Base-by-base conservation (phyloP, 1,140 invertebrate genomes). In the Drosophila littoralis region DNA sequence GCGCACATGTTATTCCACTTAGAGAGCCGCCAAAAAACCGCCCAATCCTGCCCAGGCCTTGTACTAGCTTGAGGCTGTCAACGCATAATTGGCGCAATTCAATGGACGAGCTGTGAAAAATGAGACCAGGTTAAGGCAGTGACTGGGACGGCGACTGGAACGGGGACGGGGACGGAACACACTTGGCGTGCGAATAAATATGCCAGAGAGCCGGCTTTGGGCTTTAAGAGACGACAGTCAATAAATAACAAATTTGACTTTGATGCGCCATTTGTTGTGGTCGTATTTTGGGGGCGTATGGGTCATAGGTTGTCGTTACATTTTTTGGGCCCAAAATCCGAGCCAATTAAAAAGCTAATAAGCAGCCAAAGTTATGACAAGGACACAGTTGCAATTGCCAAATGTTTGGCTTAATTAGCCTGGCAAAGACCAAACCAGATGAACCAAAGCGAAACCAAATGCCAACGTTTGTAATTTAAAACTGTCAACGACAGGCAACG, bases 161-260 rank as follows among this genome's bases (percentile, higher is more conserved):
- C 7, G 12, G 17, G 51, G 36, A 17, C 13, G 15, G 22, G 36
- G 2, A 17, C 7, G 46, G 58, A 17, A 17, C n/a, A 32, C 68
- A 38, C 59, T 46, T 28, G 32, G 70, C 54, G 75, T 68, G 72
- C 55, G 66, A 77, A 81, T 85, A 85, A 86, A 85, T 85, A 85
- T 66, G 77, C 65, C 60, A 60, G 52, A 61, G 64, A 42, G 22
- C 22, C 46, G 43, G 46, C 52, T 28, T 28, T 28, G 22, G 22
- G 33, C 2, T 17, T 36, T 33, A 48, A 33, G 17, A 59, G 36
- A n/a, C 51, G 42, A 46, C 65, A 70, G 52, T 46, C 78, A 79
- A 86, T 76, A 85, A 85, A 85, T 81, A 86, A 89, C 80, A 86
- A 80, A 89, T 88, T 88, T 72, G 75, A 83, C 79, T 79, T 83